Conservation (phyloP, 2,797 vertebrate species). For the Artibeus jamaicensis region DNA sequence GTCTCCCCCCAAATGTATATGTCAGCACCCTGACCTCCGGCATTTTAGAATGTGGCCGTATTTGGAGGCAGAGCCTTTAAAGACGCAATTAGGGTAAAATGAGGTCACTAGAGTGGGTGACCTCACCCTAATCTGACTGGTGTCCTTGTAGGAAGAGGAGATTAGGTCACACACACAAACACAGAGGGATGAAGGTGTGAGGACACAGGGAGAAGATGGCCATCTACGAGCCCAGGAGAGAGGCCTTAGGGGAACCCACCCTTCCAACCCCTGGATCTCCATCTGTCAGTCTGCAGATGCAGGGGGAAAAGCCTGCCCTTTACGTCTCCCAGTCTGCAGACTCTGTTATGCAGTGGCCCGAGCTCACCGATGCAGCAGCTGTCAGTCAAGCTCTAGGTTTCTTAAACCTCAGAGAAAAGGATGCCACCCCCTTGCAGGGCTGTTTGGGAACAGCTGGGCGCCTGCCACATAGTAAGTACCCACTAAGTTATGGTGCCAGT, state of each 20-base stretch:
- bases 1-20: not conserved
- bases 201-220: not conserved
- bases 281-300: not conserved
- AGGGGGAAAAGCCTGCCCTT: not conserved
- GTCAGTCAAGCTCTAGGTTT: rapidly evolving
- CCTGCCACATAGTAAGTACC: not conserved
- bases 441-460: not conserved
- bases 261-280: not conserved
- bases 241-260: not conserved
- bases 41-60: not conserved
- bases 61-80: not conserved
- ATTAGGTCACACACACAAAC: not conserved
- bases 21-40: too few species aligned
- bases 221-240: not conserved
- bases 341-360: rapidly evolving
- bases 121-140: not conserved
- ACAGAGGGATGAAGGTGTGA: not conserved
- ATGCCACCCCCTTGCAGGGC: not conserved
- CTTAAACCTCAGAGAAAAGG: not conserved
- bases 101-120: not conserved
- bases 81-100: not conserved
- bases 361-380: not conserved
- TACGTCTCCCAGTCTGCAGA: too few species aligned
- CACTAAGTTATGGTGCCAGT: not conserved
- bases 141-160: not conserved